Evolutionary conservation across 1,140 invertebrate genomes (phyloP).

Genomic region (Drosophila ambigua): DNA sequence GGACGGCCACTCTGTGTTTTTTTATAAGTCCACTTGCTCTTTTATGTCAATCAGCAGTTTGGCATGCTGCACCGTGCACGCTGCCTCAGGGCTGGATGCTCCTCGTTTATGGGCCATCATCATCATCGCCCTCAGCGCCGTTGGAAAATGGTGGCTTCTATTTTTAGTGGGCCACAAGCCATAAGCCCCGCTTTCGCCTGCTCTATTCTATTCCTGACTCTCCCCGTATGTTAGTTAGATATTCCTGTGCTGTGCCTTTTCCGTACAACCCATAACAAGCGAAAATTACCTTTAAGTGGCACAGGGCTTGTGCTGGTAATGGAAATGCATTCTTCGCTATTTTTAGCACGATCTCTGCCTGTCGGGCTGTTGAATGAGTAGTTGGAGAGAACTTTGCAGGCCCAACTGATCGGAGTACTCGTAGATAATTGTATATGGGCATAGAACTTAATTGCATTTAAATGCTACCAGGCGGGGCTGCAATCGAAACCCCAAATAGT

Average conservation of each 20-base stretch:
- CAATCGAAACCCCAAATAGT: not conserved
- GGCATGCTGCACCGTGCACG: constrained; percentile 18
- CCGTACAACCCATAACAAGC: constrained; percentile 69
- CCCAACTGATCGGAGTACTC: constrained; percentile 26
- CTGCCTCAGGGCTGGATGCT: constrained; percentile 15
- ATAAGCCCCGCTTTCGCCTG: constrained; percentile 50
- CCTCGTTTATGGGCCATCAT: constrained; percentile 78
- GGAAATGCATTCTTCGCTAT: constrained; percentile 72
- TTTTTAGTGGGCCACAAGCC: constrained; percentile 65
- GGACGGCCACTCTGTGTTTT: constrained; percentile 32
- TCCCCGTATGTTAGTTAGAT: constrained; percentile 71
- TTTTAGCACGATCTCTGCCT: constrained; percentile 73
- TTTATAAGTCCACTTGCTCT: constrained; percentile 75
- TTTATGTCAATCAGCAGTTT: constrained; percentile 75
- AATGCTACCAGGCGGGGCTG: constrained; percentile 40
- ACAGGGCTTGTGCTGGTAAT: constrained; percentile 34
- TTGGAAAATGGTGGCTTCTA: constrained; percentile 50
- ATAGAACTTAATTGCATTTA: constrained; percentile 75
- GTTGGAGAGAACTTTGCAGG: constrained; percentile 25
- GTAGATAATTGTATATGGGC: constrained; percentile 62
- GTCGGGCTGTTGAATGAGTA: constrained; percentile 56
- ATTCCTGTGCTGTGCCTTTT: constrained; percentile 51
- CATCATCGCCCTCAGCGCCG: constrained; percentile 17
- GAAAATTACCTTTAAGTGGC: constrained; percentile 79
- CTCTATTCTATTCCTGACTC: constrained; percentile 76